phyloP scores from a whole-genome alignment of 1,140 invertebrate species.

The Coelopa frigida region DNA sequence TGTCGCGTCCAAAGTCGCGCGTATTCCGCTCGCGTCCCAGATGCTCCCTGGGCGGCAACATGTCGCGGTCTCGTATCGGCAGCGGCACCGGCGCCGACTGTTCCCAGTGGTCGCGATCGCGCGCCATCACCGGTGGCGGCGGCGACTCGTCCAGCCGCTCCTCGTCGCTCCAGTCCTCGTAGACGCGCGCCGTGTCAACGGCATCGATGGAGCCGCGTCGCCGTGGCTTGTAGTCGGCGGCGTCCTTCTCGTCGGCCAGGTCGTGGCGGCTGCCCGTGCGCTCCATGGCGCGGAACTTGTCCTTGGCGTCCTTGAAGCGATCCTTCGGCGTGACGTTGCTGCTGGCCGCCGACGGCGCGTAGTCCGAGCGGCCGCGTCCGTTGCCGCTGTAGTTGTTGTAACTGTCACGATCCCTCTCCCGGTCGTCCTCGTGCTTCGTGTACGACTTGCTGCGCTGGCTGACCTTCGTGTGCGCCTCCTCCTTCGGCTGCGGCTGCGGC shows the following conservation, averaged over 20 bases:
- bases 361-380: constrained; percentile 5
- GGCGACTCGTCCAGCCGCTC: constrained; percentile 11
- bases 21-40: constrained; percentile 2
- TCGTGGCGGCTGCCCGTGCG: constrained; percentile 52
- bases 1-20: background rate
- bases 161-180: constrained; percentile 37
- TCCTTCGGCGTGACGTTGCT: constrained; percentile 56
- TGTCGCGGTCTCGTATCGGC: constrained; percentile 21
- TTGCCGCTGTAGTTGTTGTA: background rate
- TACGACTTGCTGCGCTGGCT: constrained; percentile 16
- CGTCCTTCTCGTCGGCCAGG: constrained; percentile 45
- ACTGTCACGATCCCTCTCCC: constrained; percentile 4
- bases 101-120: constrained; percentile 34
- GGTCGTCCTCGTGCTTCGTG: constrained; percentile 10
- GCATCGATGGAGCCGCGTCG: constrained; percentile 28
- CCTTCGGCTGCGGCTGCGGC: constrained; percentile 1
- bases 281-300: constrained; percentile 73
- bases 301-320: constrained; percentile 74
- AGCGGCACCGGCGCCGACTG: constrained; percentile 13
- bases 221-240: constrained; percentile 13
- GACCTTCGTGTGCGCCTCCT: constrained; percentile 14
- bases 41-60: constrained; percentile 16
- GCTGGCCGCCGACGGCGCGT: constrained; percentile 12
- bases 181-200: constrained; percentile 9
- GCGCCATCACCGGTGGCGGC: constrained; percentile 16